Conservation (phyloP, 1,140 invertebrate species). For the Idris sp. region DNA sequence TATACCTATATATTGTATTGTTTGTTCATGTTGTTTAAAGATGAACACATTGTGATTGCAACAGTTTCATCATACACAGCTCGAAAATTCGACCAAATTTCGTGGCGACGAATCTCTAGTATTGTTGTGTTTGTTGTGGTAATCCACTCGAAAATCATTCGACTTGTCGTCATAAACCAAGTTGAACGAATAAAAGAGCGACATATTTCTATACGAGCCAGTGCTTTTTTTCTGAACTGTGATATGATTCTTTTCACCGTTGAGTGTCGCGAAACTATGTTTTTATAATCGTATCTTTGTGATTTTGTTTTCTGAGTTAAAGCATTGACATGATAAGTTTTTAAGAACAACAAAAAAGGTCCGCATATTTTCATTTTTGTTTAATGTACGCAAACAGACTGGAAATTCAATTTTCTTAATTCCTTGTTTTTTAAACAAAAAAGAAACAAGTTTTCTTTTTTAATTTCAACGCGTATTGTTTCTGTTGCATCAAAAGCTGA, state of each 20-base stretch:
- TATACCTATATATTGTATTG: constrained; percentile 19
- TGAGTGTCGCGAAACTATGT: constrained; percentile 39
- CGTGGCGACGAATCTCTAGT: constrained; percentile 14
- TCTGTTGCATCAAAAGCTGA: too few relatives aligned
- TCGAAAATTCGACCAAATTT: constrained; percentile 29
- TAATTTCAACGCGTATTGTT: too few relatives aligned
- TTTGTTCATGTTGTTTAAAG: constrained; percentile 40
- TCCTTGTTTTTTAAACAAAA: too few relatives aligned
- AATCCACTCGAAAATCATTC: constrained; percentile 53
- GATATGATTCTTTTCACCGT: constrained; percentile 47
- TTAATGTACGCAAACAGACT: too few relatives aligned
- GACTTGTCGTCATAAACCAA: constrained; percentile 53
- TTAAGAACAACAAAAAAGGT: not conserved
- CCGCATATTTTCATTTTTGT: too few relatives aligned
- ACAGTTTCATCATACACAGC: constrained; percentile 47
- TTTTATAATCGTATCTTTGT: constrained; percentile 42
- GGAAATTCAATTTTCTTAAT: too few relatives aligned
- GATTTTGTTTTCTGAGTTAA: constrained; percentile 9
- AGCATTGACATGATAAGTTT: constrained; percentile 6
- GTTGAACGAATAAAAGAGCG: constrained; percentile 30
- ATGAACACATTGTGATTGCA: constrained; percentile 41
- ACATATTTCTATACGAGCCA: constrained; percentile 27
- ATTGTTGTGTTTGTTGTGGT: constrained; percentile 37
- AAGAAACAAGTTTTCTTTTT: too few relatives aligned
- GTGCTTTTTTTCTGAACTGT: constrained; percentile 16